These are phyloP conservation scores for Gobio occitaniae DNA, from an alignment of 2,797 vertebrate genomes.

Conservation along the genomic window DNA sequence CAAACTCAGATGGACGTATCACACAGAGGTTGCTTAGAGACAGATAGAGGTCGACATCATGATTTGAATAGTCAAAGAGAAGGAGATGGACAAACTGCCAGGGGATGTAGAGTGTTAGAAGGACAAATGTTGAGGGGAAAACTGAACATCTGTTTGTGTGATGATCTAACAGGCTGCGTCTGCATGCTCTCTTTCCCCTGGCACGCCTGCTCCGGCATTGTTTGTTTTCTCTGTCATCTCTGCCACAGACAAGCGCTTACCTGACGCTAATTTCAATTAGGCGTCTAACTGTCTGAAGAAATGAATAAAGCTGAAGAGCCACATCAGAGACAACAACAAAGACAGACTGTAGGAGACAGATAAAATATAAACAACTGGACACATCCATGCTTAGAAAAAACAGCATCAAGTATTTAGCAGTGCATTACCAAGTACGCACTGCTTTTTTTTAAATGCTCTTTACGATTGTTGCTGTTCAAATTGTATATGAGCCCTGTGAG, in stretches of 20 bases:
- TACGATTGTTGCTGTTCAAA: background rate
- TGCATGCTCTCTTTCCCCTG: conserved; percentile 61
- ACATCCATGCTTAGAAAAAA: background rate
- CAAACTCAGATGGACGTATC: background rate
- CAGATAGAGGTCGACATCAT: background rate
- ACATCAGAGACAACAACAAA: conserved; percentile 42
- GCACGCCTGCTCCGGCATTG: conserved; percentile 46
- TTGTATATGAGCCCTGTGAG: background rate
- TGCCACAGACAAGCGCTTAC: conserved; percentile 57
- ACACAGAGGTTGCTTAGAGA: background rate
- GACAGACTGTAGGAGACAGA: conserved; percentile 26
- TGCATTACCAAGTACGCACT: background rate
- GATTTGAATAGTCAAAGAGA: conserved; percentile 1
- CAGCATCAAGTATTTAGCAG: conserved; percentile 10
- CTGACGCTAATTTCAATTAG: conserved; percentile 64
- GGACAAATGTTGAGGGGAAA: conserved; percentile 43
- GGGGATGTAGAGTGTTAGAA: conserved; percentile 24
- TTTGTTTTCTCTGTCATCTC: conserved; percentile 61
- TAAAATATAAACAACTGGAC: conserved; percentile 32
- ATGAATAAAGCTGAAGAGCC: conserved; percentile 50
- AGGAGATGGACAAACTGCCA: conserved; percentile 37
- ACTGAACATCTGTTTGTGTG: conserved; percentile 63
- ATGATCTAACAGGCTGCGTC: conserved; percentile 57
- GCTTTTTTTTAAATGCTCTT: background rate
- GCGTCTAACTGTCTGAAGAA: conserved; percentile 60